These are phyloP conservation scores for Plectrocnemia conspersa DNA, from an alignment of 1,140 invertebrate genomes.

Conservation along the genomic window DNA sequence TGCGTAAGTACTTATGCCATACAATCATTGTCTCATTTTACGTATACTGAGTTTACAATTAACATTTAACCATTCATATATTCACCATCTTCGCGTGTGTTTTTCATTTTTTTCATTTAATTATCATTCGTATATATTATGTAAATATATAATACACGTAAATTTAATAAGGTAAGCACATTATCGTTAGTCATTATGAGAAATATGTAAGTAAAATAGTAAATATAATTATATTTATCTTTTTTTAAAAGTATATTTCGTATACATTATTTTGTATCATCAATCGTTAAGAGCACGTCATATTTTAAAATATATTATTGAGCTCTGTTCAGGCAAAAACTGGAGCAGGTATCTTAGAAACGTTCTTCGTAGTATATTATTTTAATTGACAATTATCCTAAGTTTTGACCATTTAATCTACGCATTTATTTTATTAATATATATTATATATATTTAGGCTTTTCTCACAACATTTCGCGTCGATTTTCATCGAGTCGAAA, in stretches of 20 bases:
- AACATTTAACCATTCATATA: not conserved
- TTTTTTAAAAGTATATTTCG: slow-evolving; percentile 25
- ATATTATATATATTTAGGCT: slow-evolving; percentile 11
- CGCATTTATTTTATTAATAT: slow-evolving; percentile 16
- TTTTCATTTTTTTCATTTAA: slow-evolving; percentile 6
- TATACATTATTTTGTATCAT: slow-evolving; percentile 36
- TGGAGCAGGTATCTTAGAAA: slow-evolving; percentile 32
- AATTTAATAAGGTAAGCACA: slow-evolving; percentile 10
- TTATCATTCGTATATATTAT: slow-evolving; percentile 9
- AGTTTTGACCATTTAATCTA: slow-evolving; percentile 32
- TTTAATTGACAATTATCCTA: slow-evolving; percentile 36
- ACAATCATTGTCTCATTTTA: slow-evolving; percentile 36
- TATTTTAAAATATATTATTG: slow-evolving; percentile 14
- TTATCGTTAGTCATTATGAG: slow-evolving; percentile 13
- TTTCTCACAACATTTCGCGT: slow-evolving; percentile 7
- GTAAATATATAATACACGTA: slow-evolving; percentile 13
- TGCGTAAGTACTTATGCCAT: slow-evolving; percentile 34
- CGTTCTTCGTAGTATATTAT: no score
- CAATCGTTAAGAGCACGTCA: slow-evolving; percentile 29
- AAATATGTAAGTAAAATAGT: slow-evolving; percentile 36
- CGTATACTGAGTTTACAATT: slow-evolving; percentile 34
- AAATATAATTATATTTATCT: slow-evolving; percentile 31
- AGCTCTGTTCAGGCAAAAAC: slow-evolving; percentile 28
- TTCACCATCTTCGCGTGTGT: no score
- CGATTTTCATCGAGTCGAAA: not conserved